These are phyloP conservation scores for Sphaerophoria taeniata DNA, from an alignment of 2,888 invertebrate genomes.

Conservation along the genomic window DNA sequence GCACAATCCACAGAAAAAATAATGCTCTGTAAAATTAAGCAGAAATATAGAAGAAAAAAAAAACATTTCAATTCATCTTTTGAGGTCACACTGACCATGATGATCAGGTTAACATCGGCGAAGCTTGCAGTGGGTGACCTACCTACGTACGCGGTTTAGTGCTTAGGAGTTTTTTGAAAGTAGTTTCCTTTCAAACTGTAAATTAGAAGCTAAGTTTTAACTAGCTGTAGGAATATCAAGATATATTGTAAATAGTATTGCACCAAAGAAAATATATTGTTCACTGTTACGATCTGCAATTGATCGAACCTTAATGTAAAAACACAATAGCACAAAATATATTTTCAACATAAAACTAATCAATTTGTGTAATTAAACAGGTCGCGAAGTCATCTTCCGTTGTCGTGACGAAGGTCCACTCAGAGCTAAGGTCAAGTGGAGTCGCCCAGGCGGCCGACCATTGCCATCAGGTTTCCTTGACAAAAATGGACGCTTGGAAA, in stretches of 20 bases:
- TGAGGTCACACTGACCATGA: too few species aligned
- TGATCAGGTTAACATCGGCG: too few species aligned
- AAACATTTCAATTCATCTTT: too few species aligned
- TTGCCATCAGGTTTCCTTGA: slow-evolving; percentile 91
- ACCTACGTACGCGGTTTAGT: too few species aligned
- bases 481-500: slow-evolving; percentile 91
- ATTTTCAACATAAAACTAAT: background rate
- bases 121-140: too few species aligned
- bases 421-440: slow-evolving; percentile 90
- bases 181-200: too few species aligned
- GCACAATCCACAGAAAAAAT: too few species aligned
- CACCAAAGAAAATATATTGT: background rate
- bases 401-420: slow-evolving; percentile 95
- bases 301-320: slow-evolving; percentile 2
- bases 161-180: too few species aligned
- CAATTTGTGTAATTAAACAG: slow-evolving; percentile 83
- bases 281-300: background rate
- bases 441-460: slow-evolving; percentile 87
- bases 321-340: background rate
- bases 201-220: too few species aligned
- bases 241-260: background rate
- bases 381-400: slow-evolving; percentile 95
- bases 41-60: too few species aligned
- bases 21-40: too few species aligned
- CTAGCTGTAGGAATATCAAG: too few species aligned